These are phyloP conservation scores for Calycopis cecrops DNA, from an alignment of 1,140 invertebrate species.

Conservation along the genomic window DNA sequence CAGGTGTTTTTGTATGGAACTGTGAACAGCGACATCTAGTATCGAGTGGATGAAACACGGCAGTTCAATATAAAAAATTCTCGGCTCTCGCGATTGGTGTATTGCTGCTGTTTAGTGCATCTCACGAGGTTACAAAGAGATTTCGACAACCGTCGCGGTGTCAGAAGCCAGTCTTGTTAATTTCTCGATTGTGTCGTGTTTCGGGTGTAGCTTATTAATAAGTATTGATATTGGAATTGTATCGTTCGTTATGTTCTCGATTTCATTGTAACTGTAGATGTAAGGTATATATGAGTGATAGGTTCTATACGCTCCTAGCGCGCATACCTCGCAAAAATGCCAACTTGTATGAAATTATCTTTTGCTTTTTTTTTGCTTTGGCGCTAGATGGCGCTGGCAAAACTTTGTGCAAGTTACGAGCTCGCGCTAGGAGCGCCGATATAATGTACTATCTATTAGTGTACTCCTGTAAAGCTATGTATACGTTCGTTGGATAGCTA, in stretches of 20 bases:
- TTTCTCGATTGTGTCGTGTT: slow-evolving; percentile 14
- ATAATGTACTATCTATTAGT: slow-evolving; percentile 23
- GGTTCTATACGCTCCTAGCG: not conserved
- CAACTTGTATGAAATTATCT: not conserved
- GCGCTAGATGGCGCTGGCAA: not conserved
- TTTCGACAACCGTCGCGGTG: too few relatives aligned
- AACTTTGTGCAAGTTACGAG: not conserved
- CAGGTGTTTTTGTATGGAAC: too few relatives aligned
- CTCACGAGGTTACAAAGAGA: too few relatives aligned
- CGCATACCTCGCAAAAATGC: not conserved
- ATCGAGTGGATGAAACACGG: too few relatives aligned
- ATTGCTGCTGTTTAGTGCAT: too few relatives aligned
- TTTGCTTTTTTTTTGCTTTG: not conserved
- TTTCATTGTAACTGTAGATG: slow-evolving; percentile 19
- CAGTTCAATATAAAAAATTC: too few relatives aligned
- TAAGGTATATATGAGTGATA: slow-evolving; percentile 30
- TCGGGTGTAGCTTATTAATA: slow-evolving; percentile 10
- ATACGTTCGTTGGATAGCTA: slow-evolving; percentile 33
- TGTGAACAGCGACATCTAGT: too few relatives aligned
- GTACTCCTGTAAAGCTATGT: slow-evolving; percentile 29
- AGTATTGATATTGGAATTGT: slow-evolving; percentile 9
- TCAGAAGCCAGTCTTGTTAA: too few relatives aligned
- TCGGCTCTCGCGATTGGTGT: too few relatives aligned
- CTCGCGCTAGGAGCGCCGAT: not conserved
- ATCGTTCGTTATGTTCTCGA: slow-evolving; percentile 1